Evolutionary conservation across 2,113 vertebrate species (phyloP).

Genomic region (Heterotis niloticus): DNA sequence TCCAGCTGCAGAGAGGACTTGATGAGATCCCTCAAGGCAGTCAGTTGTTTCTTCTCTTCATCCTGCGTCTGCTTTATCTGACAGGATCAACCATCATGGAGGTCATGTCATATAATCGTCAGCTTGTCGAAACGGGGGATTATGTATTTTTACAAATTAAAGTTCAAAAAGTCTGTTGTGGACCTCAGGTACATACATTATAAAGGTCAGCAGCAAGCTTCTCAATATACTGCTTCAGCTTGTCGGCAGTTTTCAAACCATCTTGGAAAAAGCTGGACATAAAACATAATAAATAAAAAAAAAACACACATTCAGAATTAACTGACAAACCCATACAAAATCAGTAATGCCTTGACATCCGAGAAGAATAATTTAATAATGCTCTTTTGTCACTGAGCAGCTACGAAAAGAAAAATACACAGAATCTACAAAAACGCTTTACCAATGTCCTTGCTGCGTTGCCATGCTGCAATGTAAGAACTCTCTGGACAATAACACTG

Average conservation of each 20-base stretch:
- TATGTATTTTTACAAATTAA: not conserved
- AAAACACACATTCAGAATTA: not conserved
- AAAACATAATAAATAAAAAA: conserved; percentile 36
- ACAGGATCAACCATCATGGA: not conserved
- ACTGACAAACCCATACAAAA: not conserved
- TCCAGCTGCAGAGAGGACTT: conserved; percentile 95
- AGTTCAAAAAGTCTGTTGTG: not conserved
- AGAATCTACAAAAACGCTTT: too few relatives aligned
- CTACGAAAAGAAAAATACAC: too few relatives aligned
- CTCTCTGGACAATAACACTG: not conserved
- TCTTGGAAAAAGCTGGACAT: conserved; percentile 91
- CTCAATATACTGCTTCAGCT: conserved; percentile 97
- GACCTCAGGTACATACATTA: conserved; percentile 73
- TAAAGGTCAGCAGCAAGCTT: conserved; percentile 95
- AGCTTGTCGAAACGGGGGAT: not conserved
- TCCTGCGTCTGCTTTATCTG: conserved; percentile 98
- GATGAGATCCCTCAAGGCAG: conserved; percentile 89
- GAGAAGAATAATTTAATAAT: too few relatives aligned
- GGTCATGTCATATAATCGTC: not conserved
- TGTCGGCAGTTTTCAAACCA: conserved; percentile 97
- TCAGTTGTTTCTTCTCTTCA: conserved; percentile 97
- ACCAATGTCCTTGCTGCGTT: not conserved
- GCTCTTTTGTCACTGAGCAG: too few relatives aligned
- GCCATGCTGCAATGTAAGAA: not conserved
- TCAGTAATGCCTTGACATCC: too few relatives aligned